A percentile compares a stretch with the other conserved stretches of the same genome.
Evolutionary conservation across 2,888 invertebrate species (phyloP).

Genomic region (Callosobruchus maculatus): DNA sequence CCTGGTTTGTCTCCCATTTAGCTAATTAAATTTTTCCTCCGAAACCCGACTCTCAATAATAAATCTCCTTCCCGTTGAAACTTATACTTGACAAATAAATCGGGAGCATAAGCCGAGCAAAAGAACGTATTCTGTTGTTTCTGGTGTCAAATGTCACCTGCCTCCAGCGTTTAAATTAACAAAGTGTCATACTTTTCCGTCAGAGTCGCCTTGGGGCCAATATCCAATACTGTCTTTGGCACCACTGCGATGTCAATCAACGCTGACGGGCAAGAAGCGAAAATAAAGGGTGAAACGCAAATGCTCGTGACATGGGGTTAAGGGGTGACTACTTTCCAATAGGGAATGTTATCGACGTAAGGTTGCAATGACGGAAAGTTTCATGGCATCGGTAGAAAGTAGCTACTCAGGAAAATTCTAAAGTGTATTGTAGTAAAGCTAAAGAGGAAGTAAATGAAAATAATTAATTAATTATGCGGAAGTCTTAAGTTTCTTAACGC

Average conservation of each 20-base stretch:
- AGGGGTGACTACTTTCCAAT: background rate
- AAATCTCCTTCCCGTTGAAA: background rate
- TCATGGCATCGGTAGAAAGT: no score
- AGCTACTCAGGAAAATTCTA: no score
- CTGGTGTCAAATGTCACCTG: slow-evolving; percentile 29
- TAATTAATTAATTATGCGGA: no score
- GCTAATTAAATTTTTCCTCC: background rate
- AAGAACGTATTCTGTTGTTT: background rate
- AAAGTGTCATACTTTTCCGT: slow-evolving; percentile 15
- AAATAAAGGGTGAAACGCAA: background rate
- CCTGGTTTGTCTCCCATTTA: background rate
- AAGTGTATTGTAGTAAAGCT: no score
- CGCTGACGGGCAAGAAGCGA: background rate
- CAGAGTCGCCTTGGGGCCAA: background rate
- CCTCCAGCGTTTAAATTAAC: slow-evolving; percentile 28
- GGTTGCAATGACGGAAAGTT: background rate
- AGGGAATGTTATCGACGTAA: background rate
- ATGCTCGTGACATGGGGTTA: background rate
- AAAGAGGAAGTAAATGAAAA: no score
- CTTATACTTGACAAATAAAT: background rate
- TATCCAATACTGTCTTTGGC: background rate
- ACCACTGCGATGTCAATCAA: background rate
- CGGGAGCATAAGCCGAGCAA: background rate
- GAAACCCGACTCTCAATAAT: background rate
- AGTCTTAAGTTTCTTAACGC: no score